Percentiles rank a stretch among this genome's conserved stretches.
Evolutionary conservation across 2,113 vertebrate species (phyloP).

Genomic region (Oreocharis arfaki): DNA sequence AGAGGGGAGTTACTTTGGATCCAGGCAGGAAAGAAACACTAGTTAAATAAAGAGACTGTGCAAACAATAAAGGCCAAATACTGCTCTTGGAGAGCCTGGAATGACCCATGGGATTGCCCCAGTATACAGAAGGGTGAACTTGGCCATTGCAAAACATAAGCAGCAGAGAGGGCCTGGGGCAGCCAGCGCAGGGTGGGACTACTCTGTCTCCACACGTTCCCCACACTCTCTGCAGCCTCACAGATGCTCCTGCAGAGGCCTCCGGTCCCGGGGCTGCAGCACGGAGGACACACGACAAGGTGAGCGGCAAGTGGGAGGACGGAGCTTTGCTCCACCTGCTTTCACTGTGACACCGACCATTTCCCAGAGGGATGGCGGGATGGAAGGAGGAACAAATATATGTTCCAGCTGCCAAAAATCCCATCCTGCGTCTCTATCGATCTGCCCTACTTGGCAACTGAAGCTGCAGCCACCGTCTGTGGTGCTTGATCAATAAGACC

Average conservation of each 20-base stretch:
- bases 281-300: background rate
- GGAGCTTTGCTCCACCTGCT: background rate
- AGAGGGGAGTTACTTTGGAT: background rate
- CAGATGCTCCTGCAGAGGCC: rapidly evolving
- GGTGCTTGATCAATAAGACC: constrained; percentile 46
- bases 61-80: background rate
- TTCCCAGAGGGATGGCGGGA: constrained; percentile 1
- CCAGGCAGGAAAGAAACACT: background rate
- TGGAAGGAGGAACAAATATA: background rate
- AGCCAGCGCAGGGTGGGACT: background rate
- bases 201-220: rapidly evolving
- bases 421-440: constrained; percentile 25
- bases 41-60: background rate
- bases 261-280: background rate
- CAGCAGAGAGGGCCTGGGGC: rapidly evolving
- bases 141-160: background rate
- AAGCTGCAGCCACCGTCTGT: constrained; percentile 32
- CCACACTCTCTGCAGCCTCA: background rate
- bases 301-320: rapidly evolving
- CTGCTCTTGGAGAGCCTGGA: background rate
- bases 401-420: constrained; percentile 48
- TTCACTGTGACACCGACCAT: background rate
- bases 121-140: background rate
- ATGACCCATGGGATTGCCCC: background rate
- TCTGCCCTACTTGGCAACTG: constrained; percentile 66